These are phyloP conservation scores for Micronycteris hirsuta DNA, from an alignment of 2,113 vertebrate species.

Conservation along the genomic window DNA sequence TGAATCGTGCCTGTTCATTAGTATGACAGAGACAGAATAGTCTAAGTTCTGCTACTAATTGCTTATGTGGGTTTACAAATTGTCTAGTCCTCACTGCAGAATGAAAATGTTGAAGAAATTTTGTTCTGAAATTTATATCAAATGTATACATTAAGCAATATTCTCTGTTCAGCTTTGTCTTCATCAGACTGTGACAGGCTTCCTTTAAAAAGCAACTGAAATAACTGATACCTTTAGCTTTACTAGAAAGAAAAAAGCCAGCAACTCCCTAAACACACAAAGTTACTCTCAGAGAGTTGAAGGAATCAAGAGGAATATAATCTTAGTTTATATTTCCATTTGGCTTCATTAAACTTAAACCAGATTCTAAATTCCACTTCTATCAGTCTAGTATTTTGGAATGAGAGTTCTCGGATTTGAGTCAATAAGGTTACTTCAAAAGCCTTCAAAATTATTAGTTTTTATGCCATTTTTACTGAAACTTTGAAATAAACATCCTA, in stretches of 20 bases:
- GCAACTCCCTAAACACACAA: neutral
- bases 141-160: neutral
- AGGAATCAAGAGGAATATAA: neutral
- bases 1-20: neutral
- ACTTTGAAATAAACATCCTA: neutral
- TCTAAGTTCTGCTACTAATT: neutral
- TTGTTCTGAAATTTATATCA: neutral
- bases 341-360: neutral
- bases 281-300: neutral
- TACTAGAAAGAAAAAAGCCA: neutral
- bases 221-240: neutral
- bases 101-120: neutral
- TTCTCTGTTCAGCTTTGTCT: neutral
- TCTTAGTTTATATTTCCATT: neutral
- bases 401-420: neutral
- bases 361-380: neutral
- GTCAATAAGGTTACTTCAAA: neutral
- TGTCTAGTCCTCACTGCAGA: neutral
- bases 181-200: neutral
- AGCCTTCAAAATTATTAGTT: neutral
- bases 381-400: neutral
- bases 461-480: neutral
- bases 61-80: neutral
- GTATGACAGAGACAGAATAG: neutral
- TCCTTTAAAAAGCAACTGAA: neutral